These are phyloP conservation scores for Agapornis canus DNA, from an alignment of 2,797 vertebrate species.

Conservation along the genomic window DNA sequence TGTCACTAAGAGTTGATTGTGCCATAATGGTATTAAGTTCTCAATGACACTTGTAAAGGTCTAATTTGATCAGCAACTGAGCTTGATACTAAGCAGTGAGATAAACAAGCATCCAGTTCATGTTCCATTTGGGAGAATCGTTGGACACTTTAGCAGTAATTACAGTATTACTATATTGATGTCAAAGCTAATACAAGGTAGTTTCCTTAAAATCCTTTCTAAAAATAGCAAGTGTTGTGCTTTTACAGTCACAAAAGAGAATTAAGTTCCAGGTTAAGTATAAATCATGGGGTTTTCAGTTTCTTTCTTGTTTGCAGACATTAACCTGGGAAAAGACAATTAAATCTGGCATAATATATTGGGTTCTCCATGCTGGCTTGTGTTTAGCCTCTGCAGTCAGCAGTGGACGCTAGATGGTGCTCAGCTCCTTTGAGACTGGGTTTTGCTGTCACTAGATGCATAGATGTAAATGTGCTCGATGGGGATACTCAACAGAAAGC, in stretches of 20 bases:
- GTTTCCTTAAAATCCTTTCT: neutral
- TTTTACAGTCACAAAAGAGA: neutral
- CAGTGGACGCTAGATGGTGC: conserved; percentile 43
- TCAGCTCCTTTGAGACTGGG: neutral
- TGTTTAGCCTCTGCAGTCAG: neutral
- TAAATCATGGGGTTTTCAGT: rapidly evolving
- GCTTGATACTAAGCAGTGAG: neutral
- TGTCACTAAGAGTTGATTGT: neutral
- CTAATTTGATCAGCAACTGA: neutral
- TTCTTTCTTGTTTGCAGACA: neutral
- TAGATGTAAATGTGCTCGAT: too few relatives aligned
- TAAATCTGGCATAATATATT: neutral
- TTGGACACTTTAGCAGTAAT: neutral
- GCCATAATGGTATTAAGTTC: neutral
- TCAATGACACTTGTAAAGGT: neutral
- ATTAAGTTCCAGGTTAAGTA: neutral
- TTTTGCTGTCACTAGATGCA: neutral
- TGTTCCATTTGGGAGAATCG: neutral
- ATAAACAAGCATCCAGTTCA: neutral
- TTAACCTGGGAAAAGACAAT: neutral
- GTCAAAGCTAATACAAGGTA: neutral
- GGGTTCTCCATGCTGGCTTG: neutral
- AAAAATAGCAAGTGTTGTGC: neutral
- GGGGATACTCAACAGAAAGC: neutral
- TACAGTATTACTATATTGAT: neutral